A percentile compares a stretch with the other conserved stretches of the same genome.
phyloP scores from a whole-genome alignment of 2,888 invertebrate species.

The Rotaria sp. region DNA sequence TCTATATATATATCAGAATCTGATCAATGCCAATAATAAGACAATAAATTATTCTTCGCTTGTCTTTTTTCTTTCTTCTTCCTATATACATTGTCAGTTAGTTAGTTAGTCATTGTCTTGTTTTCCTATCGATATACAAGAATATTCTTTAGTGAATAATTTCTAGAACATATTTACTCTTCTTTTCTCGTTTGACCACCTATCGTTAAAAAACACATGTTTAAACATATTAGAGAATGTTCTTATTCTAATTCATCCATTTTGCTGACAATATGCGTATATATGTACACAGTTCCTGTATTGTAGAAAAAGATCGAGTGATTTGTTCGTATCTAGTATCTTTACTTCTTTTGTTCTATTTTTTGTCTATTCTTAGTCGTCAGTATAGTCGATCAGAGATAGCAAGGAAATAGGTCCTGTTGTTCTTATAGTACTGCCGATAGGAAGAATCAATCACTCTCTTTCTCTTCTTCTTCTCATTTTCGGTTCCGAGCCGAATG shows the following conservation, averaged over 20 bases:
- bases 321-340: background rate
- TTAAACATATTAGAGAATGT: background rate
- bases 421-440: background rate
- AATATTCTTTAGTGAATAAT: background rate
- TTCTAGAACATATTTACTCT: background rate
- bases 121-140: background rate
- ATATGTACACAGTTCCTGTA: background rate
- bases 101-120: background rate
- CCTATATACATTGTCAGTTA: background rate
- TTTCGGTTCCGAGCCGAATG: background rate
- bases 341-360: background rate
- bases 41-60: background rate
- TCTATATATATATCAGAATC: background rate
- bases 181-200: background rate
- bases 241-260: background rate
- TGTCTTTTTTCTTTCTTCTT: background rate
- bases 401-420: background rate
- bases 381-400: background rate
- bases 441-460: constrained; percentile 4
- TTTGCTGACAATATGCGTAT: background rate
- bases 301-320: background rate
- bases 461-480: background rate
- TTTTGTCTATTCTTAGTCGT: background rate
- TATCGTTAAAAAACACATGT: constrained; percentile 8
- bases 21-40: background rate